A percentile compares a stretch with the other conserved stretches of the same genome.
These are phyloP conservation scores for Danio choprae DNA, from an alignment of 2,797 vertebrate species.

Conservation along the genomic window DNA sequence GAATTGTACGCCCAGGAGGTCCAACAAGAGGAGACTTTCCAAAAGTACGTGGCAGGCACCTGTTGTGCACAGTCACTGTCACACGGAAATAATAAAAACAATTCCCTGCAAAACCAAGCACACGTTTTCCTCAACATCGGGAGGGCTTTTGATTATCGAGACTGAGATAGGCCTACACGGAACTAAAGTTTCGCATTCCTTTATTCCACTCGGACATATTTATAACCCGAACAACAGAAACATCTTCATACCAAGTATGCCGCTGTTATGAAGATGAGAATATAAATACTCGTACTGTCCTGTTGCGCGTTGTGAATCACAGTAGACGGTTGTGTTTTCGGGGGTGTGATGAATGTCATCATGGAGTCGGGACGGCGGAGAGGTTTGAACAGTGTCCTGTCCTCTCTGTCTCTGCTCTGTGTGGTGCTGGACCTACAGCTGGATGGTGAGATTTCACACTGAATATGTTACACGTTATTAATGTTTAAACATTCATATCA, in stretches of 20 bases:
- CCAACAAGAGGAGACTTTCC: constrained; percentile 39
- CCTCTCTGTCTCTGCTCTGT: constrained; percentile 83
- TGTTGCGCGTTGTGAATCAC: constrained; percentile 28
- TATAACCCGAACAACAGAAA: constrained; percentile 72
- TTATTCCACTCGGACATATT: constrained; percentile 71
- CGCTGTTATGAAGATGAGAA: constrained; percentile 8
- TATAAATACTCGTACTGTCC: neutral
- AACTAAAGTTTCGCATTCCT: constrained; percentile 58
- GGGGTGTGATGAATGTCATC: constrained; percentile 26
- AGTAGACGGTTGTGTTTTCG: constrained; percentile 45
- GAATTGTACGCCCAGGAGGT: constrained; percentile 29
- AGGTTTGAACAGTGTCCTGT: constrained; percentile 79
- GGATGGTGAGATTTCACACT: constrained; percentile 75
- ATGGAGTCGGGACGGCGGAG: constrained; percentile 79
- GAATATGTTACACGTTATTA: neutral
- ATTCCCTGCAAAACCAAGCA: neutral
- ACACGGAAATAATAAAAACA: constrained; percentile 1
- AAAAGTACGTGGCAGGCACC: constrained; percentile 43
- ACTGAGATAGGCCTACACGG: constrained; percentile 46
- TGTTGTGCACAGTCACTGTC: constrained; percentile 11
- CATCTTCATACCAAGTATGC: constrained; percentile 39
- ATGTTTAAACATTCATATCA: too few species aligned
- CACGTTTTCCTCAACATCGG: neutral
- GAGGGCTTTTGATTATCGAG: neutral
- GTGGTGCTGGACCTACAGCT: constrained; percentile 86